Evolutionary conservation across 2,888 invertebrate genomes (phyloP).

Genomic region (Agrilus mali): DNA sequence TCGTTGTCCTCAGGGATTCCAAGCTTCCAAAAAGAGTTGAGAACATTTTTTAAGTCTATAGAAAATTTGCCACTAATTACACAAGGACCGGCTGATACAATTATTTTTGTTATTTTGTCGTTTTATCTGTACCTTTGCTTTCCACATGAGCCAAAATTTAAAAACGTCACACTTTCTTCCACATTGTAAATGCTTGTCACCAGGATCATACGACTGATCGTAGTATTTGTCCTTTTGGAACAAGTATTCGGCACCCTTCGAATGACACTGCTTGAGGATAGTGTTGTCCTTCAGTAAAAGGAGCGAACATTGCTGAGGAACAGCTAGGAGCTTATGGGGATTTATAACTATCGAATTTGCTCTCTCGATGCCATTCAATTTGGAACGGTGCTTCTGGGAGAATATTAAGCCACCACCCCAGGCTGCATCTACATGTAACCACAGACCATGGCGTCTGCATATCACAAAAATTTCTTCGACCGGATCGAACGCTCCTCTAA

Average conservation of each 20-base stretch:
- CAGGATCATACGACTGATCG: slow-evolving; percentile 37
- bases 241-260: slow-evolving; percentile 39
- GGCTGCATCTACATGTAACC: slow-evolving; percentile 48
- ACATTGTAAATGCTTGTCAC: slow-evolving; percentile 54
- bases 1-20: no score
- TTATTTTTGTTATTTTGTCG: no score
- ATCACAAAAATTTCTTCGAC: slow-evolving; percentile 38
- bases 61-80: no score
- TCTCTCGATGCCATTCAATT: slow-evolving; percentile 40
- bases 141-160: slow-evolving; percentile 62
- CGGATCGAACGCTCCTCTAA: slow-evolving; percentile 45
- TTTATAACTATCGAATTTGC: slow-evolving; percentile 48
- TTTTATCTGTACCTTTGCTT: slow-evolving; percentile 39
- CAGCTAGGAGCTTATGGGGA: slow-evolving; percentile 48
- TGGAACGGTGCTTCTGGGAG: slow-evolving; percentile 37
- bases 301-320: slow-evolving; percentile 43
- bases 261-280: slow-evolving; percentile 36
- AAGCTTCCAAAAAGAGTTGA: no score
- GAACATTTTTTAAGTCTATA: no score
- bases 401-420: slow-evolving; percentile 49
- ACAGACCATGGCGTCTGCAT: slow-evolving; percentile 37
- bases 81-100: no score
- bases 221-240: slow-evolving; percentile 46
- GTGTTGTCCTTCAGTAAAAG: slow-evolving; percentile 32
- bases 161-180: slow-evolving; percentile 57